A percentile compares a stretch with the other conserved stretches of the same genome.
Evolutionary conservation across 2,888 invertebrate genomes (phyloP).

Genomic region (Pristionchus mayeri): DNA sequence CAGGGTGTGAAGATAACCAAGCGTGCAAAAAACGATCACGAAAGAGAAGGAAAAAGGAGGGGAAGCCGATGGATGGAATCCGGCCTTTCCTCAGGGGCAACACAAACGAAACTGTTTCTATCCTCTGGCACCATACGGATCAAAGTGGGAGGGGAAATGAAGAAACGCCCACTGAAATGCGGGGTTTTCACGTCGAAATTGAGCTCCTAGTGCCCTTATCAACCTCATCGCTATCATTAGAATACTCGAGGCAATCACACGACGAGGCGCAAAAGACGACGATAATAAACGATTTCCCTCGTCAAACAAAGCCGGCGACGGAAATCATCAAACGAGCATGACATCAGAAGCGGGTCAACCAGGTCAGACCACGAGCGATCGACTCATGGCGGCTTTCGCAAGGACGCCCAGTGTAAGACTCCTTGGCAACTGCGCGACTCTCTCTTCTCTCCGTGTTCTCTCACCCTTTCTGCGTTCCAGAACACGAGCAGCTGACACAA

Average conservation of each 20-base stretch:
- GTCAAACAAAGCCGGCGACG: neutral
- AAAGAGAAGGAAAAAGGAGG: neutral
- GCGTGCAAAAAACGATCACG: neutral
- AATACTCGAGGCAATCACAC: no score
- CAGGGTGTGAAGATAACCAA: neutral
- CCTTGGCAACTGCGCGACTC: no score
- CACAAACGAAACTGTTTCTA: neutral
- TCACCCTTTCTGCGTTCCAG: no score
- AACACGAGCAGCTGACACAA: no score
- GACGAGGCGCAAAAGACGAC: neutral
- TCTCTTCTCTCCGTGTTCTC: no score
- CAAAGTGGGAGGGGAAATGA: neutral
- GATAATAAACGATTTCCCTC: neutral
- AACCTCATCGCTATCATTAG: constrained; percentile 1
- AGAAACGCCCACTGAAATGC: neutral
- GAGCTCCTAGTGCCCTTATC: neutral
- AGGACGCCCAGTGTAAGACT: no score
- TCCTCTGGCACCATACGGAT: neutral
- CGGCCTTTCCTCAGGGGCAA: neutral
- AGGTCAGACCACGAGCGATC: no score
- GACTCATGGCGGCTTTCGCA: no score
- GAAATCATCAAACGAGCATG: no score
- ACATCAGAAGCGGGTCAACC: no score
- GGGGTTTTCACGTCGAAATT: constrained; percentile 4
- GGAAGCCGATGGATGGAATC: constrained; percentile 12